Evolutionary conservation across 1,140 invertebrate genomes (phyloP).

Genomic region (Laodelphax striatellus): DNA sequence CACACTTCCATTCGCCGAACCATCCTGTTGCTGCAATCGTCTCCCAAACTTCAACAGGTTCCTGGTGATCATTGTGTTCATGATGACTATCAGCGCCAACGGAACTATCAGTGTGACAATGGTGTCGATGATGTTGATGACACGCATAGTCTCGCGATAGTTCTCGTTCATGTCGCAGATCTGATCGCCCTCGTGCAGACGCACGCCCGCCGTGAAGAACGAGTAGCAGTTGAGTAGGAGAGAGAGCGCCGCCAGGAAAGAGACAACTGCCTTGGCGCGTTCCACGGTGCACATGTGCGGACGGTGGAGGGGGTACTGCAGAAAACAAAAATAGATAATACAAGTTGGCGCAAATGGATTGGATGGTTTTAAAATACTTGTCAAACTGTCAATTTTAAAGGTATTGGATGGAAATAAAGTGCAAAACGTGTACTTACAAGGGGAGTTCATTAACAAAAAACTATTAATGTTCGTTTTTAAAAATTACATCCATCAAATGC

Average conservation of each 20-base stretch:
- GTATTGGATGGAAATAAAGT: too few relatives aligned
- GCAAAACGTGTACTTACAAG: too few relatives aligned
- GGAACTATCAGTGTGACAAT: constrained; percentile 41
- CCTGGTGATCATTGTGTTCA: constrained; percentile 44
- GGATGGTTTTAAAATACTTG: too few relatives aligned
- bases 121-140: constrained; percentile 42
- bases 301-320: constrained; percentile 44
- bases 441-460: too few relatives aligned
- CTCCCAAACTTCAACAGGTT: constrained; percentile 35
- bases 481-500: too few relatives aligned
- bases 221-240: constrained; percentile 39
- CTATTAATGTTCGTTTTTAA: too few relatives aligned
- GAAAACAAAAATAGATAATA: too few relatives aligned
- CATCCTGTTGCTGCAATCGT: constrained; percentile 29
- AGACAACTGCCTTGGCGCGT: constrained; percentile 42
- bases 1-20: neutral
- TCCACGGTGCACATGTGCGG: constrained; percentile 48
- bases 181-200: constrained; percentile 25
- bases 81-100: constrained; percentile 40
- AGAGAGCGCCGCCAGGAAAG: constrained; percentile 32
- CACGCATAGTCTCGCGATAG: constrained; percentile 35
- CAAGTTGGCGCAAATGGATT: too few relatives aligned
- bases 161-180: constrained; percentile 34
- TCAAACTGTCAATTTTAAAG: too few relatives aligned
- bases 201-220: constrained; percentile 34